These are phyloP conservation scores for Hemicordylus capensis DNA, from an alignment of 2,113 vertebrate genomes.

Conservation along the genomic window DNA sequence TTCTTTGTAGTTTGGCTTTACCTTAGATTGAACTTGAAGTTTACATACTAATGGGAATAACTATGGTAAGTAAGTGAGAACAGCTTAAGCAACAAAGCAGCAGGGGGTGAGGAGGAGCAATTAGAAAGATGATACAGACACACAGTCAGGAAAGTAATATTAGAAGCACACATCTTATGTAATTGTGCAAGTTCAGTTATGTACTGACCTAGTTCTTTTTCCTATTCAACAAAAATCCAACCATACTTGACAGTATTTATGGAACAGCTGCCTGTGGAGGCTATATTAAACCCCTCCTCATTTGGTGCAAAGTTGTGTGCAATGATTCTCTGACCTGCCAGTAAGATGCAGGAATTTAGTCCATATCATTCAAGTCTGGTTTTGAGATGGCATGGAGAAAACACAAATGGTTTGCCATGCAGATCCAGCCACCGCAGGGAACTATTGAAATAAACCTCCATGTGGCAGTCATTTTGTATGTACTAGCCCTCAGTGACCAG, in stretches of 20 bases:
- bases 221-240: neutral
- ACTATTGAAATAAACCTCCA: neutral
- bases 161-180: neutral
- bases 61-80: neutral
- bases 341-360: neutral
- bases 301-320: neutral
- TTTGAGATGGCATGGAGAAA: neutral
- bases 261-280: neutral
- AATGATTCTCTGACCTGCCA: neutral
- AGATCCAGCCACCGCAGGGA: neutral
- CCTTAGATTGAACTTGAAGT: constrained; percentile 23
- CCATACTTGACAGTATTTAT: neutral
- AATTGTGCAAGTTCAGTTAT: neutral
- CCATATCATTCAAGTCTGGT: neutral
- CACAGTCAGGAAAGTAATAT: neutral
- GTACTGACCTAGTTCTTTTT: neutral
- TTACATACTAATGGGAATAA: neutral
- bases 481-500: neutral
- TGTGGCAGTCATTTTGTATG: neutral
- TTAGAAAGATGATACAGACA: neutral
- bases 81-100: neutral
- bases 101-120: neutral
- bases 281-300: neutral
- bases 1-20: neutral
- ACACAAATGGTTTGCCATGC: neutral